phyloP scores from a whole-genome alignment of 2,888 invertebrate species.

The Imbricaverruca yamaguchii region DNA sequence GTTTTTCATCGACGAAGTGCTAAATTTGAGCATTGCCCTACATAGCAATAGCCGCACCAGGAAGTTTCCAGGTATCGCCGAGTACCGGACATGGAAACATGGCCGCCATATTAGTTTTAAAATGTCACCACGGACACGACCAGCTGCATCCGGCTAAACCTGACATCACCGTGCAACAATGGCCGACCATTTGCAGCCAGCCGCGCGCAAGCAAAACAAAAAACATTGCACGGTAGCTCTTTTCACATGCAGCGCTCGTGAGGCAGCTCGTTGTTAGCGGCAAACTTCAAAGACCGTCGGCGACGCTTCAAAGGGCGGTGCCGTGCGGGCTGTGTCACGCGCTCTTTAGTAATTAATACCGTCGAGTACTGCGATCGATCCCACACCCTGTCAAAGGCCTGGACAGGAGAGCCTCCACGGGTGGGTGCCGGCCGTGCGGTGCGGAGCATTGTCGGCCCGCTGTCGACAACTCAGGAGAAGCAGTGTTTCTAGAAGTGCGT shows the following conservation, averaged over 20 bases:
- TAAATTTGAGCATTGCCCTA: too few species aligned
- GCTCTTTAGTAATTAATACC: neutral
- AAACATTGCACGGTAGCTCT: slow-evolving; percentile 12
- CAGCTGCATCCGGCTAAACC: neutral
- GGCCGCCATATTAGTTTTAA: too few species aligned
- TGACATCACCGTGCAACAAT: neutral
- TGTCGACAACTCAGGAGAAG: too few species aligned
- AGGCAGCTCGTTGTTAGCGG: neutral
- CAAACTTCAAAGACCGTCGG: neutral
- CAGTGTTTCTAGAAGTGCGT: too few species aligned
- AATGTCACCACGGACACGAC: neutral
- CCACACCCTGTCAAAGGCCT: too few species aligned
- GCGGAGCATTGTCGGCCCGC: too few species aligned
- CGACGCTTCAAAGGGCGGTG: neutral
- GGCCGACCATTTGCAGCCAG: neutral
- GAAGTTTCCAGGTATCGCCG: too few species aligned
- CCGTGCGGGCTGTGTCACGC: neutral
- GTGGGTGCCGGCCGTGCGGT: too few species aligned
- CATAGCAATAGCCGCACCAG: too few species aligned
- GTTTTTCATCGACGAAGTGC: too few species aligned
- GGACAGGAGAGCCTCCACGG: too few species aligned
- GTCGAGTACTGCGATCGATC: neutral
- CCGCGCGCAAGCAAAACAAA: neutral
- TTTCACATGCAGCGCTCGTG: slow-evolving; percentile 12
- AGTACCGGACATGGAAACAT: too few species aligned